Percentiles rank a stretch among this genome's conserved stretches.
Conservation (phyloP, 2,113 vertebrate genomes). For the Brachyhypopomus occidentalis region DNA sequence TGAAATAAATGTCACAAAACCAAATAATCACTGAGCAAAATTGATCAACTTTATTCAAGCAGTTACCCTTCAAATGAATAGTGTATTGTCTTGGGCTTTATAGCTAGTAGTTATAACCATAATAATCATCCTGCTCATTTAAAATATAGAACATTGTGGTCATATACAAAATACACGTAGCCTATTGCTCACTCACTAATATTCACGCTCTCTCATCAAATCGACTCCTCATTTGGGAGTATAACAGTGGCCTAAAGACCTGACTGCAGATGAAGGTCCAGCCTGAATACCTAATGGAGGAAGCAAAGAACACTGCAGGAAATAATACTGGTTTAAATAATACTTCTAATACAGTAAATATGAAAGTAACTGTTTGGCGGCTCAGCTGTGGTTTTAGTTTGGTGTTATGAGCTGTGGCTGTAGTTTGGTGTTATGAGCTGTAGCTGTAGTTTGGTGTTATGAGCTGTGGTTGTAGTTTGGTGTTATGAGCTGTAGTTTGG, state of each 20-base stretch:
- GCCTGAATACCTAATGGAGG: conserved; percentile 15
- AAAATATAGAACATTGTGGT: background rate
- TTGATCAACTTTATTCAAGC: conserved; percentile 49
- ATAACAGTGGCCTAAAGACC: background rate
- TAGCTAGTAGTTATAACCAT: conserved; percentile 23
- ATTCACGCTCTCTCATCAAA: background rate
- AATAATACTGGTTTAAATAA: conserved; percentile 15
- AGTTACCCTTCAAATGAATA: conserved; percentile 44
- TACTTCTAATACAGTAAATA: conserved; percentile 9
- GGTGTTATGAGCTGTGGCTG: background rate
- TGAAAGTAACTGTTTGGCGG: conserved; percentile 23
- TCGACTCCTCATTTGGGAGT: conserved; percentile 15
- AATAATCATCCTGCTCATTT: conserved; percentile 18
- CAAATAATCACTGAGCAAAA: conserved; percentile 46
- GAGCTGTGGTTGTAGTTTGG: conserved; percentile 29
- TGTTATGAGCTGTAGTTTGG: conserved; percentile 12
- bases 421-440: conserved; percentile 15
- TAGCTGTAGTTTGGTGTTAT: conserved; percentile 10
- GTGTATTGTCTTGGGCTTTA: background rate
- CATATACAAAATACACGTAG: background rate
- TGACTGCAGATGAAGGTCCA: conserved; percentile 10
- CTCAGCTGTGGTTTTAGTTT: conserved; percentile 9
- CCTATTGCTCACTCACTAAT: conserved; percentile 1
- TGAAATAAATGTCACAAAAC: conserved; percentile 56
- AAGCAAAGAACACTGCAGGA: conserved; percentile 54